A percentile compares a stretch with the other conserved stretches of the same genome.
phyloP scores from a whole-genome alignment of 2,797 vertebrate genomes.

The Cottoperca gobio region DNA sequence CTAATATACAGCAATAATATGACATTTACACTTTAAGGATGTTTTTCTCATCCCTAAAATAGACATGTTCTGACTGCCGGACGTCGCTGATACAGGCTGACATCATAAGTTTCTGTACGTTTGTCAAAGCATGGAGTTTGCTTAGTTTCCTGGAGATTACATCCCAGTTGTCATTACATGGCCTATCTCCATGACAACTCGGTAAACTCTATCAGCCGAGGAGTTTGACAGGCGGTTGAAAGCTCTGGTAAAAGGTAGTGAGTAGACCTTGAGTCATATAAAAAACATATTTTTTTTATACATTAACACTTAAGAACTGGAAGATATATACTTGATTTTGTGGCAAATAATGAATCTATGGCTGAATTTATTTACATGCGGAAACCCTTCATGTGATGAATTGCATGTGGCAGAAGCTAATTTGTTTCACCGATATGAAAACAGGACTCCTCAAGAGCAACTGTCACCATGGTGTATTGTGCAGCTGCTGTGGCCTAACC shows the following conservation, averaged over 20 bases:
- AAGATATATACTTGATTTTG: background rate
- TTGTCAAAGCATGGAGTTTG: background rate
- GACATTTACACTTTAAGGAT: background rate
- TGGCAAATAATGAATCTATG: background rate
- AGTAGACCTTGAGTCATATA: background rate
- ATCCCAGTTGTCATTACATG: background rate
- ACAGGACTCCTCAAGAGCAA: slow-evolving; percentile 39
- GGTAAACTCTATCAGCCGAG: background rate
- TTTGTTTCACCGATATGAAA: slow-evolving; percentile 48
- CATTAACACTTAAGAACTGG: background rate
- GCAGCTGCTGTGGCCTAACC: slow-evolving; percentile 57
- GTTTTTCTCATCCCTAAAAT: background rate
- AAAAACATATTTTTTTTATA: background rate
- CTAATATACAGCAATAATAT: background rate
- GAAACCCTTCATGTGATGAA: slow-evolving; percentile 19
- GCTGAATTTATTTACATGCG: background rate
- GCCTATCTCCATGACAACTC: background rate
- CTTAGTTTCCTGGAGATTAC: background rate
- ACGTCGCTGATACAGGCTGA: background rate
- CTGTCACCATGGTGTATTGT: slow-evolving; percentile 64
- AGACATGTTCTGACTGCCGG: background rate
- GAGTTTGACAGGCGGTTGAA: background rate
- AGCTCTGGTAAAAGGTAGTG: background rate
- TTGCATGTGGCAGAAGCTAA: slow-evolving; percentile 40
- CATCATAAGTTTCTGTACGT: background rate